Conservation (phyloP, 2,888 invertebrate genomes). For the Fragum whitleyi region DNA sequence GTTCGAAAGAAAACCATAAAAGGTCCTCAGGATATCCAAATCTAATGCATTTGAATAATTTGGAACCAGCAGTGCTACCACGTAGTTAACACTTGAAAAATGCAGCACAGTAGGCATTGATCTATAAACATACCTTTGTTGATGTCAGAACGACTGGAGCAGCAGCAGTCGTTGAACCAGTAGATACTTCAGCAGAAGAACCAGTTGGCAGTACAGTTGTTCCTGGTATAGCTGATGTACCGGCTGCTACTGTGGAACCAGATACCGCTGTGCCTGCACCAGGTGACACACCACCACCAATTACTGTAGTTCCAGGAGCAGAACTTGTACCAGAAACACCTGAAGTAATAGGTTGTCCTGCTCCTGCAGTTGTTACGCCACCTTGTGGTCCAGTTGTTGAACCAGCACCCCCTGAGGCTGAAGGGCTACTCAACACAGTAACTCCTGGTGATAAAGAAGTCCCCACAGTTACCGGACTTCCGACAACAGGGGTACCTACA, state of each 20-base stretch:
- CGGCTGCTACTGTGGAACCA: background rate
- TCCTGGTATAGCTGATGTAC: conserved; percentile 1
- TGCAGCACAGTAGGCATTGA: too few species aligned
- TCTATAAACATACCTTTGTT: background rate
- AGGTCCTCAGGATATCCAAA: too few species aligned
- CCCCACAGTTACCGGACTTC: too few species aligned
- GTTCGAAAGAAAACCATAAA: too few species aligned
- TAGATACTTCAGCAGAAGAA: background rate
- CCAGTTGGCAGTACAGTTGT: background rate
- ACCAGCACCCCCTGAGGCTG: background rate
- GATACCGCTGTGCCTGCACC: background rate
- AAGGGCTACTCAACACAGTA: too few species aligned
- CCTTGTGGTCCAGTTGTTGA: background rate
- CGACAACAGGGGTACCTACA: too few species aligned
- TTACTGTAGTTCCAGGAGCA: background rate
- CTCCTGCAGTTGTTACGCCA: background rate
- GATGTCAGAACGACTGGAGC: background rate
- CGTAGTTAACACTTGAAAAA: too few species aligned
- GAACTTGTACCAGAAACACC: background rate
- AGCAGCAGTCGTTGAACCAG: background rate
- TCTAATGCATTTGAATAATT: too few species aligned
- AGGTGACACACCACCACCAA: background rate
- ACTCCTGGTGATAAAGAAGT: too few species aligned
- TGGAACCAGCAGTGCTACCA: too few species aligned
- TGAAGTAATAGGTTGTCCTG: background rate